Base-by-base conservation (phyloP, 1,140 invertebrate species). In the Dinoponera quadriceps region DNA sequence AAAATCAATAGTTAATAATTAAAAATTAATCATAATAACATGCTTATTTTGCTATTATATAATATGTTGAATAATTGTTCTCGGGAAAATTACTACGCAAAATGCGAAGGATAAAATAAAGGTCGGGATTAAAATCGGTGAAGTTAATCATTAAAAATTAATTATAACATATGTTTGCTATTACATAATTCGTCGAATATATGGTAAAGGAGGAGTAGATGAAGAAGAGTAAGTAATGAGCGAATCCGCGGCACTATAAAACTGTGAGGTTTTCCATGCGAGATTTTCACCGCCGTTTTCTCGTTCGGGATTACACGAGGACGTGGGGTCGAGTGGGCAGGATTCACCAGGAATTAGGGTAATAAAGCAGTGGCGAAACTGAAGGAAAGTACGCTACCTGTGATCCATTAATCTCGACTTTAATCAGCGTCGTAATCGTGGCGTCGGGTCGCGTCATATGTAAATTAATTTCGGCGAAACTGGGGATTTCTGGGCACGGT, bases 341-440 rank as follows among this genome's bases (percentile, higher is more conserved):
- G 65, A 80, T 80, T 63, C 54, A 18, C 25, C 22, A 22, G 33
- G 65, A 69, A 80, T 80, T 80, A 71, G 65, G 54, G 33, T 80
- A 80, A 80, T 71, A 71, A 44, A 80, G 65, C 54, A 77, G 29
- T 18, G 65, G 51, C 25, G 65, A 57, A 80, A 22, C 51, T 51
- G 44, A 80, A 80, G 51, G 49, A 80, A 80, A 69, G 75, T 80
- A 38, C 51, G 33, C 51, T 80, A 80, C 49, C 65, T 69, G 22
- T 57, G 65, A 80, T 80, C 65, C 75, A 69, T 80, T 80, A 80
- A 80, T 80, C 65, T 80, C 38, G 65, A 69, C 71, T 80, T 80
- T 80, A 80, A 80, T 80, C 75, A 80, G 44, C n/a, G 75, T 57
- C 27, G 51, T 80, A 80, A 80, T 80, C 22, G 51, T 20, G 33